These are phyloP conservation scores for Cydia splendana DNA, from an alignment of 1,140 invertebrate species.

Conservation along the genomic window DNA sequence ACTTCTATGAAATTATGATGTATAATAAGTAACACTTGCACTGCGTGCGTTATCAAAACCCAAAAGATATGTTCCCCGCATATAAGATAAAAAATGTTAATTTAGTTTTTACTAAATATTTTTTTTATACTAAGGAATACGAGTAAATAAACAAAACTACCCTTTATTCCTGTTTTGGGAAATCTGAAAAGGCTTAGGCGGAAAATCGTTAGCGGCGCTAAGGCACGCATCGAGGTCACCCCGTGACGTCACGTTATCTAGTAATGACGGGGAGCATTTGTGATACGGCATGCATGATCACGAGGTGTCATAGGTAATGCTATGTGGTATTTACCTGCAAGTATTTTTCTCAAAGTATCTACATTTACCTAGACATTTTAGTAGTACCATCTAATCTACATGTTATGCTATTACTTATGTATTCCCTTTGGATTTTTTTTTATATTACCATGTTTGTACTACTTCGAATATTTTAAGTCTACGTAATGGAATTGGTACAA, in stretches of 20 bases:
- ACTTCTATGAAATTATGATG: too few relatives aligned
- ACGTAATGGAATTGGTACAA: too few relatives aligned
- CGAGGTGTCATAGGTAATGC: not conserved
- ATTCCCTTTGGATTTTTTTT: too few relatives aligned
- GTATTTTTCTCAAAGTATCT: not conserved
- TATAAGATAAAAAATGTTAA: too few relatives aligned
- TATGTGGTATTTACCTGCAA: not conserved
- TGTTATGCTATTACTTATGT: too few relatives aligned
- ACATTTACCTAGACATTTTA: too few relatives aligned
- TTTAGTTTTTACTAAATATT: too few relatives aligned
- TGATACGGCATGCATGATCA: conserved; percentile 17
- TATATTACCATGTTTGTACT: too few relatives aligned
- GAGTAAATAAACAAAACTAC: not conserved
- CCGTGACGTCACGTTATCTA: conserved; percentile 19
- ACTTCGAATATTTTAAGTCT: not conserved
- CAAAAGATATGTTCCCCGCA: too few relatives aligned
- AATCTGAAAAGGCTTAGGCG: not conserved
- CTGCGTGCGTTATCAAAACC: too few relatives aligned
- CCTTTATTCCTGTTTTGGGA: not conserved
- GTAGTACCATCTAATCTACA: too few relatives aligned
- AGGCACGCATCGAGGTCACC: conserved; percentile 27
- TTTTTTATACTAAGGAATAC: not conserved
- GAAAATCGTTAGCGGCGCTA: conserved; percentile 26
- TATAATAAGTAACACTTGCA: too few relatives aligned
- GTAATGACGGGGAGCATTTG: conserved; percentile 26